Base-by-base conservation (phyloP, 2,113 vertebrate species). In the Xiphias gladius region DNA sequence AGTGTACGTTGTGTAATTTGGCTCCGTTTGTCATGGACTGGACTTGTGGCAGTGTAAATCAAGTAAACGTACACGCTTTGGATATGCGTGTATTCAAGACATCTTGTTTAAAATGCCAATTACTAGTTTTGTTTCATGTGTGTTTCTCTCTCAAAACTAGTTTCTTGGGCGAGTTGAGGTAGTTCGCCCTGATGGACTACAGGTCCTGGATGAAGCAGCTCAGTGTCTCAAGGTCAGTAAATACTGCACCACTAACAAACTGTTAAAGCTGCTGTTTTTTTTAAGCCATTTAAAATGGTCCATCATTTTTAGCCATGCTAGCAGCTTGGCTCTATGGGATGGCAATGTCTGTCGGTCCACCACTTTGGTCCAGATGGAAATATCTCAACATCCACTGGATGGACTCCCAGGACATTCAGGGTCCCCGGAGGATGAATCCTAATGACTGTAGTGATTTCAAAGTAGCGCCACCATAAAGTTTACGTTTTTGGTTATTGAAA, bases 131-230 rank as follows among this genome's bases (percentile, higher is more conserved):
- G 20, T 8, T 9, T 67, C 0, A 11, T 64, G 8, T 74, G 9
- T 61, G 11, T 65, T 54, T 61, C 3, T 80, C 22, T 70, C 7
- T 75, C 8, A 20, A 13, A 54, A 48, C 50, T 79, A 96, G 95
- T 95, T 96, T 76, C 76, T 95, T 0, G 94, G 95, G 8, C 91
- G 94, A 26, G 75, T 94, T 0, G 89, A 94, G 78, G 94, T 94
- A 32, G 84, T 87, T 19, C 86, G 86, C 0, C 70, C 91, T 0
- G 73, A 87, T 7, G 95, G 95, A 61, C 69, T 93, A 14, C 84
- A 92, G 76, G 61, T 93, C 64, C 91, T 96, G 80, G 86, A 86
- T 2, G 93, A 95, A 54, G 93, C 94, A 0, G 66, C 17, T 63
- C n/a, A 73, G 69, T 79, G 62, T 26, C 69, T 94, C 13, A 91